Evolutionary conservation across 2,888 invertebrate species (phyloP), one percentile per base, ranked within the genome.

Genomic region (Himalopsyche tibetana): DNA sequence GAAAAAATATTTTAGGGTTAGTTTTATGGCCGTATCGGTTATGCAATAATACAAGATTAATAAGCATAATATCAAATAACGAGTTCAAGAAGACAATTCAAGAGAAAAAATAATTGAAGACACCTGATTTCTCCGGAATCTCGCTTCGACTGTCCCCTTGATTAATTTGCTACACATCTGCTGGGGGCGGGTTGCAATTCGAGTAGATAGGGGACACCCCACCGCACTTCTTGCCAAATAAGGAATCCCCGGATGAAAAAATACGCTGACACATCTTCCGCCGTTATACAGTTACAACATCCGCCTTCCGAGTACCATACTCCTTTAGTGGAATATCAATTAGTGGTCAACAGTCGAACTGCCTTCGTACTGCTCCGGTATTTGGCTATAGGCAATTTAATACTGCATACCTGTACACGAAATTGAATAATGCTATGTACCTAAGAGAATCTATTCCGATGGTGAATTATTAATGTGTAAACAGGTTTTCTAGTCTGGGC

Each of bases 81-180:
- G 9, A 45, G 45, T 9, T 45, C 6, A 51, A 4, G 4, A 15
- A 15, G 15, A 51, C 15, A 15, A 12, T 51, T 15, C 51, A 5
- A 51, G 2, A 28, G 12, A 51, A 15, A 51, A 12, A 51, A 15
- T 51, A 51, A 51, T 63, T 63, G n/a, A 19, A 63, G 63, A 63
- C 63, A 63, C 28, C 63, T 63, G 63, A 63, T 63, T 19, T 19
- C 63, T 19, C n/a, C 19, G 19, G 56, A 63, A 63, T 63, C 63
- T 63, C 28, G 63, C 28, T 63, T 63, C 63, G 63, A 19, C 63
- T 19, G 55, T 69, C 85, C 85, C 85, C 85, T 85, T 82, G 85
- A 85, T 85, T 85, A 85, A 85, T 85, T 85, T 82, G 85, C 82
- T 85, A 85, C 85, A 63, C 63, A 63, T 63, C 63, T 63, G 63